These are phyloP conservation scores for Carcina quercana DNA, from an alignment of 2,888 invertebrate genomes.

Conservation along the genomic window DNA sequence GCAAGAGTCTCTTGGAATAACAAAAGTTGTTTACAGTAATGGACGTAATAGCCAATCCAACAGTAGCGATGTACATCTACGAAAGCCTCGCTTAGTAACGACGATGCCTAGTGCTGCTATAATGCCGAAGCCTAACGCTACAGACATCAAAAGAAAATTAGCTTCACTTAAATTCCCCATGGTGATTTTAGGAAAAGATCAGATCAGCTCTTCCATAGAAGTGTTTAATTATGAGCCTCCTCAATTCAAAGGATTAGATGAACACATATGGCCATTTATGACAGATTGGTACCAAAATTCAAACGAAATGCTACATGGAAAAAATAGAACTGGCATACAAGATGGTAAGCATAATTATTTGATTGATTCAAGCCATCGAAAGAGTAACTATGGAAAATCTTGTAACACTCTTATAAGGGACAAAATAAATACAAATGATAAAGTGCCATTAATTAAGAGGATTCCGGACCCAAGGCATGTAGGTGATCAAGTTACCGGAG, in stretches of 20 bases:
- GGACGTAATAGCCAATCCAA: constrained; percentile 14
- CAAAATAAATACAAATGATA: no score
- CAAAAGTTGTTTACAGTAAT: constrained; percentile 31
- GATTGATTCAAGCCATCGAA: no score
- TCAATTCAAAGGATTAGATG: constrained; percentile 45
- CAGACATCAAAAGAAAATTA: constrained; percentile 43
- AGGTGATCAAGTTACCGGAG: no score
- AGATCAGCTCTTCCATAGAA: constrained; percentile 34
- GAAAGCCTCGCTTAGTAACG: constrained; percentile 26
- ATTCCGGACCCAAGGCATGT: no score
- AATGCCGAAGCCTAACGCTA: constrained; percentile 33
- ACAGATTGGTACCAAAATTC: constrained; percentile 30
- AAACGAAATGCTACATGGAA: neutral
- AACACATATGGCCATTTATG: constrained; percentile 60
- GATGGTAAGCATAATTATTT: no score
- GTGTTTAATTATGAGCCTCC: constrained; percentile 30
- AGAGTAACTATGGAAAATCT: no score
- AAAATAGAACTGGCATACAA: no score
- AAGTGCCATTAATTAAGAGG: no score
- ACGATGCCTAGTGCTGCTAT: constrained; percentile 25
- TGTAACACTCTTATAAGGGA: no score
- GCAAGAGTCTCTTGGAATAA: constrained; percentile 29
- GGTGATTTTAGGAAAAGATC: constrained; percentile 46
- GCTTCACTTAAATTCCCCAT: constrained; percentile 43
- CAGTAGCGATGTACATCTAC: constrained; percentile 1